Evolutionary conservation across 2,888 invertebrate species (phyloP), one percentile per base, ranked within the genome.

Genomic region (Agonopterix heracliana): DNA sequence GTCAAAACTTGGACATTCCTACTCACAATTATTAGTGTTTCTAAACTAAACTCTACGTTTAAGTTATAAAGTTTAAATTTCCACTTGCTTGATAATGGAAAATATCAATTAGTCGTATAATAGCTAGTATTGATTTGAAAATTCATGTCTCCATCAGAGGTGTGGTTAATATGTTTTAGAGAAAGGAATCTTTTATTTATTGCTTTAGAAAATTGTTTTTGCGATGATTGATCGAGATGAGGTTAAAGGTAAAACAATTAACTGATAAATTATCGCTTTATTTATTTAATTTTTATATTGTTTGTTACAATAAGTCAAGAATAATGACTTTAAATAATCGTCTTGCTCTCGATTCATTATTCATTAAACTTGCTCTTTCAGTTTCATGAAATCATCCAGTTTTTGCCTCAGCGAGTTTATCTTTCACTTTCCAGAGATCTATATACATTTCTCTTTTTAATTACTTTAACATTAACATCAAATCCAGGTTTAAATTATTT

Each of bases 231-330:
- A 51, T 47, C 41, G 51, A 10, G 38, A 14, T 8, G 5, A 45
- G 48, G 48, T 48, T 34, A 48, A 34, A 51, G 48, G 51, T 45
- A 45, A 48, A 51, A 48, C 45, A 51, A 51, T 48, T 51, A 48
- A 36, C 36, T 26, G 45, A 46, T 46, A 46, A 51, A 45, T 35
- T 43, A 48, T 48, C 9, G 12, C 14, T 46, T 44, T 44, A 35
- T 51, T 38, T 46, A 50, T 42, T 49, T 46, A 45, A 50, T 47
- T 47, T 40, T 47, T 50, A 2, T 12, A n/a, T 2, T 34, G 10
- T 38, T 12, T 45, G 26, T 26, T 26, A 26, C 26, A 26, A 26
- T 26, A 26, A 26, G 26, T 26, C 26, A 26, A 2, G 26, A 26
- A 26, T 38, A 10, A 38, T 38, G 26, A 26, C 26, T 26, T 5